Percentiles rank a stretch among this genome's conserved stretches.
Conservation (phyloP, 2,113 vertebrate species). For the Mystacornis crossleyi region DNA sequence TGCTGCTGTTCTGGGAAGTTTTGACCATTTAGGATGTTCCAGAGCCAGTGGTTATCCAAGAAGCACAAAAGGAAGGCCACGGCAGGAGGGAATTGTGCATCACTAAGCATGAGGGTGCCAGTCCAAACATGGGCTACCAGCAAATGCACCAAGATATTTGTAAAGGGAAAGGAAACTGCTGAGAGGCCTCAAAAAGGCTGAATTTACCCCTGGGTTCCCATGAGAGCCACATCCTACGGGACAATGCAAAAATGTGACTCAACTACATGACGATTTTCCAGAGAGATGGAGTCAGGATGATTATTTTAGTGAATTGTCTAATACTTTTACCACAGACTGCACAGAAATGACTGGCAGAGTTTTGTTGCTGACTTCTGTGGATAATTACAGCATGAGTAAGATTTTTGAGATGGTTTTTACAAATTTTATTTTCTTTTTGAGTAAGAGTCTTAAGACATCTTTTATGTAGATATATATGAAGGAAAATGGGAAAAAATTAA, state of each 20-base stretch:
- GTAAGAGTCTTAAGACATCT: background rate
- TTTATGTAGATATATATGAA: background rate
- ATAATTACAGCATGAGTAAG: background rate
- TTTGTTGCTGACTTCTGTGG: background rate
- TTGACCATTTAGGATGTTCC: conserved; percentile 59
- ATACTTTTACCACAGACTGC: background rate
- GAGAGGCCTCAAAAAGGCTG: background rate
- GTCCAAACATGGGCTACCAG: background rate
- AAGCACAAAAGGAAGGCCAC: background rate
- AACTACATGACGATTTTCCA: background rate
- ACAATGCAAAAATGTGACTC: background rate
- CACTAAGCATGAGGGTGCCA: background rate
- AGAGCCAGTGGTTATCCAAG: conserved; percentile 34
- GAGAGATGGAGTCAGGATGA: background rate
- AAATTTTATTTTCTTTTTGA: background rate
- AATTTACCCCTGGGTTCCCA: background rate
- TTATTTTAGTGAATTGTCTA: background rate
- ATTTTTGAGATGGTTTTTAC: background rate
- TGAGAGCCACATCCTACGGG: background rate
- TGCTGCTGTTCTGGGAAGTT: conserved; percentile 52
- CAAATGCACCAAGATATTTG: background rate
- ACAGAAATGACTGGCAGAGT: background rate
- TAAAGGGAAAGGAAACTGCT: background rate
- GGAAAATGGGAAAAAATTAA: background rate
- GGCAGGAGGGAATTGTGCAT: conserved; percentile 35